Evolutionary conservation across 2,888 invertebrate species (phyloP).

Genomic region (Leptodirus hochenwartii): DNA sequence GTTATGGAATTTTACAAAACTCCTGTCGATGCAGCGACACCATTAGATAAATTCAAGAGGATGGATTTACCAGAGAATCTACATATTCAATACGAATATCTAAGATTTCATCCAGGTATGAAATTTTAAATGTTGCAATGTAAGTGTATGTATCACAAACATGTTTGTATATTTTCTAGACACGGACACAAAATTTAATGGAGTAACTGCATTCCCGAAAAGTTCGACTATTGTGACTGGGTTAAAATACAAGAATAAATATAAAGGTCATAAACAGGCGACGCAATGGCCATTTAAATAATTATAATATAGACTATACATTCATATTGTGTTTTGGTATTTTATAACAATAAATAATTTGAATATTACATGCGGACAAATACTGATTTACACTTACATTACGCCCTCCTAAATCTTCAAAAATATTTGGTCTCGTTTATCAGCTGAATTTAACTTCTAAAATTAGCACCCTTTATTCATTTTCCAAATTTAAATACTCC

Average conservation of each 20-base stretch:
- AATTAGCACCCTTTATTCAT: too few relatives aligned
- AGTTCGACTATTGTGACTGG: constrained; percentile 73
- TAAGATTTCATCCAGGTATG: constrained; percentile 65
- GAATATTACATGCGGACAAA: too few relatives aligned
- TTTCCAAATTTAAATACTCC: constrained; percentile 49
- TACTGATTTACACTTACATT: too few relatives aligned
- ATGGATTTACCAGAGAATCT: constrained; percentile 74
- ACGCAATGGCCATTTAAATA: constrained; percentile 7
- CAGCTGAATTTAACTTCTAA: too few relatives aligned
- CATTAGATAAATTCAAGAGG: constrained; percentile 51
- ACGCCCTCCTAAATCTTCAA: too few relatives aligned
- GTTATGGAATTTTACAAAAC: constrained; percentile 53
- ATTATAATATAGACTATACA: too few relatives aligned
- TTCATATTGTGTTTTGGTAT: too few relatives aligned
- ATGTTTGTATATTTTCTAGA: constrained; percentile 28
- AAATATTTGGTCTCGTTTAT: too few relatives aligned
- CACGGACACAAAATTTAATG: constrained; percentile 51
- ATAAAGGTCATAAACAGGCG: constrained; percentile 49
- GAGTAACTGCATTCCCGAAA: constrained; percentile 68
- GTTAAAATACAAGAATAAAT: constrained; percentile 64
- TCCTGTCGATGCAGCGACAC: constrained; percentile 47
- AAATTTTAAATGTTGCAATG: neutral
- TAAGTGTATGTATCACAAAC: neutral
- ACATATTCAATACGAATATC: constrained; percentile 62
- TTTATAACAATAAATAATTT: too few relatives aligned